Evolutionary conservation across 1,140 invertebrate genomes (phyloP).

Genomic region (Coboldia fuscipes): DNA sequence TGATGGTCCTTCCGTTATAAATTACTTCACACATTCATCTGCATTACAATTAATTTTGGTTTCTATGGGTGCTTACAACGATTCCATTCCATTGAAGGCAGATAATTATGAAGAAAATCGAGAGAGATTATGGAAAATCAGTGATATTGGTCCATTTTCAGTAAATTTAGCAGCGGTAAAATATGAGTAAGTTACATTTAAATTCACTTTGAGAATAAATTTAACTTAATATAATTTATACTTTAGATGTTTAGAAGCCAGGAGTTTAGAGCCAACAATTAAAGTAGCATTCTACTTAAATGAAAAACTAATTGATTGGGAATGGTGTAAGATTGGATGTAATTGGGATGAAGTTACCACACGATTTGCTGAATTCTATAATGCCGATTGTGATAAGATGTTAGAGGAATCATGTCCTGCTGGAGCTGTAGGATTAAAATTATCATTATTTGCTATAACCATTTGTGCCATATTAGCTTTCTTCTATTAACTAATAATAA

Average conservation of each 20-base stretch:
- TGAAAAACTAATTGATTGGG: conserved; percentile 25
- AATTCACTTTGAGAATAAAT: no score
- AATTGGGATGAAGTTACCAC: no score
- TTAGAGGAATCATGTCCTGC: no score
- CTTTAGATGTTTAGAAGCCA: conserved; percentile 21
- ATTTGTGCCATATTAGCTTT: no score
- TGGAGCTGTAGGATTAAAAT: no score
- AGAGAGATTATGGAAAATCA: conserved; percentile 38
- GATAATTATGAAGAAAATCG: conserved; percentile 32
- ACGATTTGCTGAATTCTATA: no score
- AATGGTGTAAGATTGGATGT: no score
- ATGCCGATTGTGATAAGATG: no score
- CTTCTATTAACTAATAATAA: no score
- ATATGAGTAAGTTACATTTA: conserved; percentile 6
- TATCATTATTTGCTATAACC: no score
- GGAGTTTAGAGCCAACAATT: conserved; percentile 21
- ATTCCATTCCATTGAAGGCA: conserved; percentile 31
- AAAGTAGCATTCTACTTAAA: conserved; percentile 31
- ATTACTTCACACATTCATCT: conserved; percentile 45
- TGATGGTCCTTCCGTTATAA: conserved; percentile 25
- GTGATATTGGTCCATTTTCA: conserved; percentile 42
- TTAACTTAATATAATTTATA: neutral
- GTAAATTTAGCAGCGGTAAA: conserved; percentile 44
- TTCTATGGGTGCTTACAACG: conserved; percentile 38
- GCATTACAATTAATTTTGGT: conserved; percentile 33